Evolutionary conservation across 2,113 vertebrate genomes (phyloP).

Genomic region (Oncorhynchus mykiss): DNA sequence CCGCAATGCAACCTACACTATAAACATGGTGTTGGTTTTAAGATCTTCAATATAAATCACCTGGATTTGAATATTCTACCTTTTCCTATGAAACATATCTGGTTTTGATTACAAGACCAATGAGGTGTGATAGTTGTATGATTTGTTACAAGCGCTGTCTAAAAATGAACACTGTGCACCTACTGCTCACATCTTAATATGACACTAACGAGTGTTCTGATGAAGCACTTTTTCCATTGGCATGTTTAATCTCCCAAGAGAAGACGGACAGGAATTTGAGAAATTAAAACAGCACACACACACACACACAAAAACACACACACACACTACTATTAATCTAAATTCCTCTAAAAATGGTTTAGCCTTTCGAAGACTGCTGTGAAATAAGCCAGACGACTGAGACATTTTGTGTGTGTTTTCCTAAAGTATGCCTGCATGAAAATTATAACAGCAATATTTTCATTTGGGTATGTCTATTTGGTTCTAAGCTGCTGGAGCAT

Average conservation of each 20-base stretch:
- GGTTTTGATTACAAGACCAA: not conserved
- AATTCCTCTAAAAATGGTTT: conserved; percentile 59
- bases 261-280: conserved; percentile 57
- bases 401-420: conserved; percentile 49
- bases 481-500: too few relatives aligned
- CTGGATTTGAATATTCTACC: too few relatives aligned
- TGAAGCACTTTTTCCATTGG: conserved; percentile 65
- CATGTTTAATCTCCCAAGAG: conserved; percentile 54
- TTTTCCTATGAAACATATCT: too few relatives aligned
- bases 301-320: conserved; percentile 16
- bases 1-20: not conserved
- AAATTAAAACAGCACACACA: conserved; percentile 58
- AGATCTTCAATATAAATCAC: not conserved
- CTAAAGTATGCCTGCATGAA: conserved; percentile 30
- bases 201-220: conserved; percentile 65
- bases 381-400: conserved; percentile 68
- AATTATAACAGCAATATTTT: too few relatives aligned
- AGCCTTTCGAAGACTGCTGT: conserved; percentile 53
- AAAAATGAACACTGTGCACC: conserved; percentile 21
- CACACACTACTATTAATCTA: conserved; percentile 60
- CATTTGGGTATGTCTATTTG: too few relatives aligned
- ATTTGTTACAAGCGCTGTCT: not conserved
- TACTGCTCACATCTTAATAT: conserved; percentile 43
- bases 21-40: not conserved
- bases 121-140: not conserved